These are phyloP conservation scores for Gymnorhina tibicen DNA, from an alignment of 2,113 vertebrate genomes.

Conservation along the genomic window DNA sequence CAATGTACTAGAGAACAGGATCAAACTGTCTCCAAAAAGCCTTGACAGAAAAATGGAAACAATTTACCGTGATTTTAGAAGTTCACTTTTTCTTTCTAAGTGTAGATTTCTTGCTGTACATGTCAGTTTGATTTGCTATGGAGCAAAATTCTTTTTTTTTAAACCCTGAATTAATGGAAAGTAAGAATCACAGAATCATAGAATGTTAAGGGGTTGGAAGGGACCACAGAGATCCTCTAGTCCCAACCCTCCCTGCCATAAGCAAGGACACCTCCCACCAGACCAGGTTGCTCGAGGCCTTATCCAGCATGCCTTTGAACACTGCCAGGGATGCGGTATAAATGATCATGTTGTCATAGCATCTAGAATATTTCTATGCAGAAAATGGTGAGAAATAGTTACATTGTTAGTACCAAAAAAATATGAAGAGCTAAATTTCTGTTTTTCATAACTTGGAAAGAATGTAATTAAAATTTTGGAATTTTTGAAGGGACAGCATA, in stretches of 20 bases:
- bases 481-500: background rate
- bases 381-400: background rate
- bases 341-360: background rate
- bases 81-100: conserved; percentile 26
- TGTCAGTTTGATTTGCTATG: background rate
- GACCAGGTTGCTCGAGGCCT: background rate
- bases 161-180: background rate
- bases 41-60: background rate
- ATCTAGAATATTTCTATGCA: background rate
- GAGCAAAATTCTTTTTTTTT: background rate
- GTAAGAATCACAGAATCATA: background rate
- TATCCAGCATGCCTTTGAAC: background rate
- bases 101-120: background rate
- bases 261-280: background rate
- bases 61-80: background rate
- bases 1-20: background rate
- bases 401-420: background rate
- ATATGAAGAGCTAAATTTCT: background rate
- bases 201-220: background rate
- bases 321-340: background rate
- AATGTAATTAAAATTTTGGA: background rate
- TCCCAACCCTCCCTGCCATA: background rate
- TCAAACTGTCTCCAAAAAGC: background rate
- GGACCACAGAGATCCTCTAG: background rate
- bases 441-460: background rate